Percentiles rank a stretch among this genome's conserved stretches.
These are phyloP conservation scores for Alosa sapidissima DNA, from an alignment of 2,797 vertebrate genomes.

Conservation along the genomic window DNA sequence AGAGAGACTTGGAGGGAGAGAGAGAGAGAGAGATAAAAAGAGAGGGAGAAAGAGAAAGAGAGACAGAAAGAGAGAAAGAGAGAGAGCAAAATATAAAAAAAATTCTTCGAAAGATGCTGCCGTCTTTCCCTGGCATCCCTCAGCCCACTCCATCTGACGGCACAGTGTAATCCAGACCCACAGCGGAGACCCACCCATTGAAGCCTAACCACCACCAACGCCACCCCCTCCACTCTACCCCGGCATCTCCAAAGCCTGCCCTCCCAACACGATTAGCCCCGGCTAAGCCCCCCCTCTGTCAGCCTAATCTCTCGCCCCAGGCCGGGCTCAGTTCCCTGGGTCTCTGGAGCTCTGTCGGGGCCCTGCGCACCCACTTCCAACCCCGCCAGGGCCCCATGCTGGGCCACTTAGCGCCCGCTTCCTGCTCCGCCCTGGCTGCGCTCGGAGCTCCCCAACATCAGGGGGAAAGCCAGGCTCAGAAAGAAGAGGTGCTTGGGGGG, in stretches of 20 bases:
- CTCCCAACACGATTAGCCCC: slow-evolving; percentile 43
- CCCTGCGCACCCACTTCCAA: slow-evolving; percentile 9
- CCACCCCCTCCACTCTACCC: neutral
- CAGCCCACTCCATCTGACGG: neutral
- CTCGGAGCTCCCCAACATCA: neutral
- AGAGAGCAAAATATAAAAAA: neutral
- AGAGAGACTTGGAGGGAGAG: neutral
- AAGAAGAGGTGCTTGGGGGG: neutral
- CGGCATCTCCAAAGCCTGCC: slow-evolving; percentile 14
- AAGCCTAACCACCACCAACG: neutral
- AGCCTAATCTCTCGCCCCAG: slow-evolving; percentile 40
- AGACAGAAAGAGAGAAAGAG: slow-evolving; percentile 15
- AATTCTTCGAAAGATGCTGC: neutral
- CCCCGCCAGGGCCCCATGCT: neutral
- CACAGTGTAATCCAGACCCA: neutral
- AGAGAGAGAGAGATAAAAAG: neutral
- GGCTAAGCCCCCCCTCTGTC: slow-evolving; percentile 42
- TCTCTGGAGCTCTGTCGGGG: slow-evolving; percentile 6
- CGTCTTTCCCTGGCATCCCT: neutral
- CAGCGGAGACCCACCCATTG: neutral
- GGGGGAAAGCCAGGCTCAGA: neutral
- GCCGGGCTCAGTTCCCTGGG: slow-evolving; percentile 27
- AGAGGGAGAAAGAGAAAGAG: neutral
- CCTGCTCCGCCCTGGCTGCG: neutral
- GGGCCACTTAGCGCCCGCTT: slow-evolving; percentile 1